Base-by-base conservation (phyloP, 2,797 vertebrate species). In the Dryobates pubescens region DNA sequence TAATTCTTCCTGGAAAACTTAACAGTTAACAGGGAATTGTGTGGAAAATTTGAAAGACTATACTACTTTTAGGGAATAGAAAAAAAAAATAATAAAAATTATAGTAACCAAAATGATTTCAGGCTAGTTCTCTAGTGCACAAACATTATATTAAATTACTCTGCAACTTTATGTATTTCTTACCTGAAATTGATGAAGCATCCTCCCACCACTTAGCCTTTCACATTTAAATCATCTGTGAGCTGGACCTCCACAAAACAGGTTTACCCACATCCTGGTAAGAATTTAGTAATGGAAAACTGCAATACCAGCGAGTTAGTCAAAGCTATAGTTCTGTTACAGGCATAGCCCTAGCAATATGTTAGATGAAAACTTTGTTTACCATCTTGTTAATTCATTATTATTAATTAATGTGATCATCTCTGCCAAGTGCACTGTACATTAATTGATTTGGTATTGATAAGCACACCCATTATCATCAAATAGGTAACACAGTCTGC, bases 371-470 rank as follows among this genome's bases (percentile, higher is more conserved):
- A 10, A 16, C 16, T 85, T 82, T 80, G 58, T 88, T 87, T 91
- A 59, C n/a, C 20, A 14, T 54, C 30, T 38, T 75, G 18, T 83
- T 96, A 85, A 92, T 68, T 68, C 71, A 47, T 9, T 53, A 47
- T 9, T 53, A 83, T 43, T 88, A 85, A 93, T 93, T 93, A 70
- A 65, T 71, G 87, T 8, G n/a, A 86, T 72, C 34, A 76, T 24
- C 63, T 90, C 45, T 83, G 32, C 80, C 32, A 90, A 93, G 67
- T 59, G 16, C 26, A 41, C 24, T 3, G 2, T 32, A 10, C 18
- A 29, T 79, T 90, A 59, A 38, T 38, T 38, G 38, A 77, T 86
- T 53, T 15, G 69, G 20, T 59, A 87, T 70, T 47, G 58, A 17
- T 59, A 74, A 89, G 27, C 76, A 45, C 53, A 38, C 8, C 58